Conservation (phyloP, 2,888 invertebrate genomes). For the Hyposoter dolosus region DNA sequence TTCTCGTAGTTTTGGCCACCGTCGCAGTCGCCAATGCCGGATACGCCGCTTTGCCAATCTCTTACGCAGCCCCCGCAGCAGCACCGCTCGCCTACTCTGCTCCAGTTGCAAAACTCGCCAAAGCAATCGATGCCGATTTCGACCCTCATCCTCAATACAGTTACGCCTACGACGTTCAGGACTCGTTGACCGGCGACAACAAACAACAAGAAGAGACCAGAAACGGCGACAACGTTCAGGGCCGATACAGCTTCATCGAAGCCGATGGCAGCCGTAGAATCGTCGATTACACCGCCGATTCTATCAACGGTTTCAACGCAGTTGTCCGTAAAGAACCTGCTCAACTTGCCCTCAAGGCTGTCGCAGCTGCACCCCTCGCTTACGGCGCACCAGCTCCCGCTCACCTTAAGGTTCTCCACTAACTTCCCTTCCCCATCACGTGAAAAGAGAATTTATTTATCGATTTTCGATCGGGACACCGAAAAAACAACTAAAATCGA, state of each 20-base stretch:
- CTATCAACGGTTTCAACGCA: constrained; percentile 69
- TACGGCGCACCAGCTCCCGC: constrained; percentile 49
- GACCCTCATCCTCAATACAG: constrained; percentile 70
- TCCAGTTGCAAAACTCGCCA: constrained; percentile 49
- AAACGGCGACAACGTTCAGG: constrained; percentile 69
- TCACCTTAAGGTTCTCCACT: constrained; percentile 51
- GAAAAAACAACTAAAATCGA: neutral
- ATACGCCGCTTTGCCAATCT: constrained; percentile 25
- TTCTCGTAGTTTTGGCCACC: constrained; percentile 52
- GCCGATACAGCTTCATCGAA: constrained; percentile 71
- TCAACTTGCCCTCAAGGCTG: constrained; percentile 65
- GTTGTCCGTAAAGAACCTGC: constrained; percentile 69
- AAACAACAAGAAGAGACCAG: constrained; percentile 72
- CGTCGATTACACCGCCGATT: constrained; percentile 71
- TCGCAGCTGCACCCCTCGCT: constrained; percentile 59
- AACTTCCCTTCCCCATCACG: neutral
- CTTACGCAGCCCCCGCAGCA: constrained; percentile 32
- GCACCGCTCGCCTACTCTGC: constrained; percentile 44
- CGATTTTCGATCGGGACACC: neutral
- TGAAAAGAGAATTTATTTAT: constrained; percentile 7
- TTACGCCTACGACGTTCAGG: constrained; percentile 74
- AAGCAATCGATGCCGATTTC: constrained; percentile 64
- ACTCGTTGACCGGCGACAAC: constrained; percentile 74
- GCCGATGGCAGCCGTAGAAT: constrained; percentile 69
- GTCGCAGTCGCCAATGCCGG: constrained; percentile 51